Evolutionary conservation across 2,113 vertebrate species (phyloP).

Genomic region (Clinocottus analis): DNA sequence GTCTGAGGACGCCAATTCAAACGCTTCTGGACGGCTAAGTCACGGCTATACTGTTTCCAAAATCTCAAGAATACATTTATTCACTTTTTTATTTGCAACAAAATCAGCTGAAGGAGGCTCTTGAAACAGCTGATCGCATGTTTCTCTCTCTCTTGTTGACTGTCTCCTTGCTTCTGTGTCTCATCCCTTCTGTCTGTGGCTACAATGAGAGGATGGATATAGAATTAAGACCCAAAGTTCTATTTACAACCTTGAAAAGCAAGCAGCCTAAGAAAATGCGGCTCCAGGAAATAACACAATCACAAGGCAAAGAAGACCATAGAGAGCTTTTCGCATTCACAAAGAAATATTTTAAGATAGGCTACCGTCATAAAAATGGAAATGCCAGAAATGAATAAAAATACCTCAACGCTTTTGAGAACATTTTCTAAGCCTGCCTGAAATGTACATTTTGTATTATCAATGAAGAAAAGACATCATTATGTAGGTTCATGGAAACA

Average conservation of each 20-base stretch:
- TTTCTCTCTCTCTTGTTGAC: too few species aligned
- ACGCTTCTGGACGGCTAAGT: background rate
- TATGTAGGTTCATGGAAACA: background rate
- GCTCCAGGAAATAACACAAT: too few species aligned
- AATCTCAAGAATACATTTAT: background rate
- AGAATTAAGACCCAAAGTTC: background rate
- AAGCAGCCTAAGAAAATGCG: background rate
- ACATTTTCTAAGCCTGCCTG: background rate
- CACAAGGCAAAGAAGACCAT: background rate
- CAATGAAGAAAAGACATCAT: background rate
- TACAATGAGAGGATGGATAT: background rate
- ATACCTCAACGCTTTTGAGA: background rate
- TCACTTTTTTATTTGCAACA: background rate
- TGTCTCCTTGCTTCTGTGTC: background rate
- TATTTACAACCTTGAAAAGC: too few species aligned
- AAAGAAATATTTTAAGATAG: background rate
- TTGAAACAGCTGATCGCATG: too few species aligned
- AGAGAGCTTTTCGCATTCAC: background rate
- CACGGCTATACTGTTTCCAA: background rate
- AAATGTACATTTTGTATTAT: background rate
- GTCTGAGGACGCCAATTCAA: background rate
- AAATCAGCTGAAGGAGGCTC: background rate
- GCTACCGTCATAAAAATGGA: background rate
- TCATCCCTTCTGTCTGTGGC: background rate
- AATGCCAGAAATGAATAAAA: slow-evolving; percentile 3